phyloP scores from a whole-genome alignment of 2,797 vertebrate species.

The Mus minutoides region DNA sequence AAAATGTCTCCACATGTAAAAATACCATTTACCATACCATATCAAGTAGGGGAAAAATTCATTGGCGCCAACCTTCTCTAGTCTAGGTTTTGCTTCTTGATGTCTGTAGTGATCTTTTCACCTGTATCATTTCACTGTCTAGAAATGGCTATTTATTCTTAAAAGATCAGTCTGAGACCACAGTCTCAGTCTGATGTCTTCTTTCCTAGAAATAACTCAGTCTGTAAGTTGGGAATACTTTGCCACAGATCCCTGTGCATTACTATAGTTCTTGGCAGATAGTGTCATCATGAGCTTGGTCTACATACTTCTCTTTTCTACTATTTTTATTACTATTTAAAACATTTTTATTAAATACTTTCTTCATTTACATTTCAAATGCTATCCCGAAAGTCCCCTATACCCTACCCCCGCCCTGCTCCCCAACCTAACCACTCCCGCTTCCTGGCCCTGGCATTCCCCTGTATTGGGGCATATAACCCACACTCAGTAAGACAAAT shows the following conservation, averaged over 20 bases:
- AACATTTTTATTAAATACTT: no score
- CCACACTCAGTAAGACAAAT: background rate
- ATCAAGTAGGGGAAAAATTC: slow-evolving; percentile 12
- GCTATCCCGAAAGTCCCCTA: no score
- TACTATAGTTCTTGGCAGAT: background rate
- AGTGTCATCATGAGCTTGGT: background rate
- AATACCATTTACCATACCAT: background rate
- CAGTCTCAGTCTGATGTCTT: background rate
- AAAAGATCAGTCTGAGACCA: background rate
- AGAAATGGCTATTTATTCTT: background rate
- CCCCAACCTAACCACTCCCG: no score
- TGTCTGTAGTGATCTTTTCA: background rate
- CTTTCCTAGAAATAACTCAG: background rate
- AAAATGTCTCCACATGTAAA: slow-evolving; percentile 12
- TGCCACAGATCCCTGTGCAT: background rate
- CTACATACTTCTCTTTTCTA: background rate
- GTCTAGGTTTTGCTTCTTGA: background rate
- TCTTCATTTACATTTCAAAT: no score
- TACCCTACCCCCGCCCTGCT: no score
- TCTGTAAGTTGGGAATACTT: background rate
- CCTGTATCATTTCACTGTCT: background rate
- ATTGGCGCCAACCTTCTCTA: background rate
- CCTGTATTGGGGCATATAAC: no score
- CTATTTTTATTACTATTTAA: background rate
- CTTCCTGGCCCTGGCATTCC: no score